phyloP scores from a whole-genome alignment of 2,888 invertebrate species.

The Euplexia lucipara region DNA sequence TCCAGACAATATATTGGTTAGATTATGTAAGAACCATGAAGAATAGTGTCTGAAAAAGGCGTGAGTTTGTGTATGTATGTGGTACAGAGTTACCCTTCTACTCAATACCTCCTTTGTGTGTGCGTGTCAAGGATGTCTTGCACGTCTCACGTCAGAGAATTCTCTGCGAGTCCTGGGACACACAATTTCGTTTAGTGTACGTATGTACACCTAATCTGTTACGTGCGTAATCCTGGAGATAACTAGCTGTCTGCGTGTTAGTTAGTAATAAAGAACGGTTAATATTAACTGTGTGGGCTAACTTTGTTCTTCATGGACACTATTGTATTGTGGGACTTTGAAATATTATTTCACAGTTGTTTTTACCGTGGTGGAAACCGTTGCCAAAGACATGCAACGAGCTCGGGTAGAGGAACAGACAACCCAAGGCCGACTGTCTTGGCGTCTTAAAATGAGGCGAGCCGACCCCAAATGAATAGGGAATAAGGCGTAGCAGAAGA shows the following conservation, averaged over 20 bases:
- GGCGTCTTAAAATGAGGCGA: no score
- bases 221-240: slow-evolving; percentile 40
- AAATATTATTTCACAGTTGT: no score
- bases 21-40: no score
- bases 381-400: no score
- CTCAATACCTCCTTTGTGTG: neutral
- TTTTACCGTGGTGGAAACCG: no score
- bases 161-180: slow-evolving; percentile 30
- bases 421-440: no score
- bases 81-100: slow-evolving; percentile 15
- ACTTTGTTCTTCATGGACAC: neutral
- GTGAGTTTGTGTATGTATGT: neutral
- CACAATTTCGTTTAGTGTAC: slow-evolving; percentile 32
- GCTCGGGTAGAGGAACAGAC: no score
- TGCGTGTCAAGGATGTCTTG: slow-evolving; percentile 43
- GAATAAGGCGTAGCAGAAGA: no score
- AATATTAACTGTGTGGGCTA: slow-evolving; percentile 1
- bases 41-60: no score
- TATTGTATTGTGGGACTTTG: no score
- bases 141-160: slow-evolving; percentile 40
- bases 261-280: slow-evolving; percentile 7
- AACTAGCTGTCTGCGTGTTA: slow-evolving; percentile 7
- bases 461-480: no score
- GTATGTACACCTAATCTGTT: slow-evolving; percentile 35
- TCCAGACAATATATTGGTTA: no score